Percentiles rank a stretch among this genome's conserved stretches.
Conservation (phyloP, 35 echinoderm and acorn worm species). For the Lytechinus pictus region DNA sequence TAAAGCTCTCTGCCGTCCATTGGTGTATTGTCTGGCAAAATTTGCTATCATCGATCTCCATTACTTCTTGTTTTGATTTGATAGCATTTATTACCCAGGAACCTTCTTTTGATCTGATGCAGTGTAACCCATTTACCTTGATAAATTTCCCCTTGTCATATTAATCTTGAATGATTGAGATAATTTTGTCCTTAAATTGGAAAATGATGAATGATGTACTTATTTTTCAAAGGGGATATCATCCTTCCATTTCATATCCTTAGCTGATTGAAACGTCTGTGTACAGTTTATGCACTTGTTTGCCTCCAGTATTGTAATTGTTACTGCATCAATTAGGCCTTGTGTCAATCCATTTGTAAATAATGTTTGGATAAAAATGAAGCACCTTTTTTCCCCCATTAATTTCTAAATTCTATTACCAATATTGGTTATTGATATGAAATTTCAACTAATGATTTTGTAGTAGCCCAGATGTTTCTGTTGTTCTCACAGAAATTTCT, state of each 20-base stretch:
- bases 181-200: background rate
- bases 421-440: background rate
- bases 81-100: background rate
- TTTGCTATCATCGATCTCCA: background rate
- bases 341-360: background rate
- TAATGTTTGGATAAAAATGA: background rate
- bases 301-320: background rate
- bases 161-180: conserved; percentile 14
- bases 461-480: background rate
- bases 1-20: background rate
- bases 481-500: background rate
- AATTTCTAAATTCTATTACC: background rate
- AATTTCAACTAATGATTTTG: background rate
- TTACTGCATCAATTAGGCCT: background rate
- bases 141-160: background rate
- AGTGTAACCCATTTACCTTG: background rate
- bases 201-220: conserved; percentile 14
- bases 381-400: background rate
- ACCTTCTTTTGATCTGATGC: background rate
- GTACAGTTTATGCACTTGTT: background rate
- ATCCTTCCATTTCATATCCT: background rate
- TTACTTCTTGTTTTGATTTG: background rate
- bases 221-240: background rate
- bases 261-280: background rate
- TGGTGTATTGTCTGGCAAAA: background rate